Evolutionary conservation across 2,888 invertebrate genomes (phyloP).

Genomic region (Mesoligia furuncula): DNA sequence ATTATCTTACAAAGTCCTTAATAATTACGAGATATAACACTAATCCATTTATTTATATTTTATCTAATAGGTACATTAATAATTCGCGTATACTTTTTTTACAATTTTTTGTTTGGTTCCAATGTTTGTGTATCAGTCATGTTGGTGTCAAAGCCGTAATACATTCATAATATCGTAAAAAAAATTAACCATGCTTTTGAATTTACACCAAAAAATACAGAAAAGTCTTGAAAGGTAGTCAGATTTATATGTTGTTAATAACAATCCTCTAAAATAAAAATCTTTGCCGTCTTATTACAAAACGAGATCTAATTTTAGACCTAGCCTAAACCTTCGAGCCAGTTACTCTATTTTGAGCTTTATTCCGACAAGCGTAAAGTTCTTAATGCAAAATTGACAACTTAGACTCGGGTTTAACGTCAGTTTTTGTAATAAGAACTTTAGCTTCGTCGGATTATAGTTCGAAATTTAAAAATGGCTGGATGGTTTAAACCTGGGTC

Average conservation of each 20-base stretch:
- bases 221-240: background rate
- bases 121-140: constrained; percentile 46
- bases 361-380: too few relatives aligned
- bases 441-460: too few relatives aligned
- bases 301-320: too few relatives aligned
- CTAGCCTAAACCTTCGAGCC: too few relatives aligned
- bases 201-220: background rate
- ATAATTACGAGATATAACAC: constrained; percentile 49
- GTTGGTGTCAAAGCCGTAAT: background rate
- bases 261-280: background rate
- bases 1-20: constrained; percentile 48
- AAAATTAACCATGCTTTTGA: background rate
- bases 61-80: constrained; percentile 59
- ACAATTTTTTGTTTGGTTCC: constrained; percentile 46
- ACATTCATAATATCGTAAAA: background rate
- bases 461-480: too few relatives aligned
- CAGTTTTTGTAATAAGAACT: too few relatives aligned
- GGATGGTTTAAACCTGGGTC: too few relatives aligned
- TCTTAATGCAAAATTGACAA: too few relatives aligned
- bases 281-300: too few relatives aligned
- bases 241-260: background rate
- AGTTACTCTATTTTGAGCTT: too few relatives aligned
- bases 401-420: too few relatives aligned
- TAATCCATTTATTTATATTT: constrained; percentile 54
- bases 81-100: constrained; percentile 65